Evolutionary conservation across 2,113 vertebrate genomes (phyloP).

Genomic region (Apteryx owenii): DNA sequence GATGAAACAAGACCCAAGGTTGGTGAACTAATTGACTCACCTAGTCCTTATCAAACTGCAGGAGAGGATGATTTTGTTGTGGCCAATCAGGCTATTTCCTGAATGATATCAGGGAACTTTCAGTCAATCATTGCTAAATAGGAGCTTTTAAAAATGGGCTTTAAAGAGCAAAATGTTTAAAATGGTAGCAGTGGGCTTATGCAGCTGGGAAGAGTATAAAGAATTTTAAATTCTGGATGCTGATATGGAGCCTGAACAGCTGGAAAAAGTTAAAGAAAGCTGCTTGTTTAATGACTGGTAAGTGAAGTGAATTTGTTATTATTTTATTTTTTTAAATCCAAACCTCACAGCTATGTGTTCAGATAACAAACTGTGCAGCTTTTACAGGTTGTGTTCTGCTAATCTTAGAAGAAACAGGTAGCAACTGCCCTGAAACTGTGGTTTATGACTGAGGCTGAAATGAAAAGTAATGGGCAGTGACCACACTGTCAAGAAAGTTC

Average conservation of each 20-base stretch:
- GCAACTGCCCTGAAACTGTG: neutral
- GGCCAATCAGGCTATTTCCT: neutral
- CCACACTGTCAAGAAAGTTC: neutral
- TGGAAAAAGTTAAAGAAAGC: neutral
- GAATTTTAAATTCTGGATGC: neutral
- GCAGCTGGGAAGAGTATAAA: neutral
- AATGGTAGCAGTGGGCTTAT: neutral
- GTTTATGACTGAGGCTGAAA: neutral
- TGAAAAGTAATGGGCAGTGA: neutral
- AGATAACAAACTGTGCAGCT: neutral
- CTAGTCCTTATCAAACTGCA: neutral
- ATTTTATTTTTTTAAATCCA: neutral
- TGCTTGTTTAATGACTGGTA: neutral
- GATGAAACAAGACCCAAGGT: accelerated
- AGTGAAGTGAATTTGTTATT: neutral
- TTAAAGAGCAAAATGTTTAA: neutral
- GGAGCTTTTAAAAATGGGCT: neutral
- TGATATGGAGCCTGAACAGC: neutral
- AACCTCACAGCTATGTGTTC: neutral
- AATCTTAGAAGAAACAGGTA: neutral
- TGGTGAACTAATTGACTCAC: neutral
- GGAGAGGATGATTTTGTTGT: neutral
- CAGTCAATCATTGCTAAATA: accelerated
- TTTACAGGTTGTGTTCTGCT: neutral
- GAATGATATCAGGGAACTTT: neutral